Base-by-base conservation (phyloP, 1,140 invertebrate genomes). In the Trichomalopsis sarcophagae region DNA sequence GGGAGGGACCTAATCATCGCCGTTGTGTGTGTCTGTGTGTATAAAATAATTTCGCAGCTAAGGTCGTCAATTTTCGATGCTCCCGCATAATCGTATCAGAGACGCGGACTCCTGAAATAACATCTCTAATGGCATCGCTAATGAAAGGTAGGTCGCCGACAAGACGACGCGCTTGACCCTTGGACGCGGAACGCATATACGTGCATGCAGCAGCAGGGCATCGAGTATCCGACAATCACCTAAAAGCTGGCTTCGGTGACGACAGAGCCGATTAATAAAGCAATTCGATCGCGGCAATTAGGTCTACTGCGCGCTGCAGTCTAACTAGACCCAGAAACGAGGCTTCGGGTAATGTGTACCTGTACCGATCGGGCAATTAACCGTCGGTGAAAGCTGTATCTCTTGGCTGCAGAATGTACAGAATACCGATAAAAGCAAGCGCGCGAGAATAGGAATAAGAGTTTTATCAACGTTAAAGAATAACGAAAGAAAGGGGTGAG, bases 231-330 rank as follows among this genome's bases (percentile, higher is more conserved):
- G 36, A 79, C 74, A 82, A 86, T 79, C 76, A 83, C 17, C 73
- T 78, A 84, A 85, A 73, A 83, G 69, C 66, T 76, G 69, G 75
- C 55, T 89, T 84, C 23, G 82, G 82, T 88, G 84, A 87, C 88
- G 76, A 86, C 84, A 74, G 80, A 86, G 76, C 85, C 82, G 87
- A 90, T 89, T 90, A 88, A 88, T 89, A 88, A 89, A 87, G 88
- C 85, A 81, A 89, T 86, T 88, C 85, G 87, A 90, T 87, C 86
- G 75, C 79, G 71, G 81, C 86, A 88, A 90, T 90, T 87, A 88
- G 83, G 77, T 78, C 81, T 27, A 27, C 27, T 62, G 73, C 55
- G 81, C 33, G 33, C 27, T 27, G 1, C 4, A 36, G 33, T 80
- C 87, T 87, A 88, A 89, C 86, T 78, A 87, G 87, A 86, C 80